Percentiles rank a stretch among this genome's conserved stretches.
Evolutionary conservation across 2,888 invertebrate genomes (phyloP).

Genomic region (Ophioninae sp.): DNA sequence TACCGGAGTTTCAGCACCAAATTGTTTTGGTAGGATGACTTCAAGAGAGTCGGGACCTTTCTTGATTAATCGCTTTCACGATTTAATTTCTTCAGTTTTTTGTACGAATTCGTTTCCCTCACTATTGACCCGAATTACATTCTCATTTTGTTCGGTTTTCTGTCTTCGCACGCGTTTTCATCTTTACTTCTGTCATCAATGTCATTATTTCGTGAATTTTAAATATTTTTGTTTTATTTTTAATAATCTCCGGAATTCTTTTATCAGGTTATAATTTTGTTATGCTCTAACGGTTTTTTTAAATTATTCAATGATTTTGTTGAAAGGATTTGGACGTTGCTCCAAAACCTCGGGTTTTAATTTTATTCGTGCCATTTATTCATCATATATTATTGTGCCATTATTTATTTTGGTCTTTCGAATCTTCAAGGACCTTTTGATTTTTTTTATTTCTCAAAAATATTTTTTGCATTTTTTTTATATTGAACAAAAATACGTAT

Average conservation of each 20-base stretch:
- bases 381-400: too few relatives aligned
- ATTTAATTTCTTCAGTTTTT: conserved; percentile 50
- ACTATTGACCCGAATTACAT: conserved; percentile 65
- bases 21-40: conserved; percentile 72
- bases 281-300: too few relatives aligned
- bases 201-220: background rate
- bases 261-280: too few relatives aligned
- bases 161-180: background rate
- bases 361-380: too few relatives aligned
- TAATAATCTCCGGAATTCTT: too few relatives aligned
- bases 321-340: too few relatives aligned
- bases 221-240: too few relatives aligned
- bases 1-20: conserved; percentile 40
- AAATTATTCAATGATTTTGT: too few relatives aligned
- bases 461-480: background rate
- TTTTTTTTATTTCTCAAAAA: background rate
- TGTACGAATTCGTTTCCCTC: conserved; percentile 65
- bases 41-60: conserved; percentile 61
- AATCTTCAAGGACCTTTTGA: background rate
- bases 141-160: conserved; percentile 17
- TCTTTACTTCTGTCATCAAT: background rate
- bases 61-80: conserved; percentile 71
- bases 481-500: too few relatives aligned
- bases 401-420: too few relatives aligned
- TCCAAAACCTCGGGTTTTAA: too few relatives aligned